Evolutionary conservation across 1,140 invertebrate species (phyloP).

Genomic region (Hesperophylax magnus): DNA sequence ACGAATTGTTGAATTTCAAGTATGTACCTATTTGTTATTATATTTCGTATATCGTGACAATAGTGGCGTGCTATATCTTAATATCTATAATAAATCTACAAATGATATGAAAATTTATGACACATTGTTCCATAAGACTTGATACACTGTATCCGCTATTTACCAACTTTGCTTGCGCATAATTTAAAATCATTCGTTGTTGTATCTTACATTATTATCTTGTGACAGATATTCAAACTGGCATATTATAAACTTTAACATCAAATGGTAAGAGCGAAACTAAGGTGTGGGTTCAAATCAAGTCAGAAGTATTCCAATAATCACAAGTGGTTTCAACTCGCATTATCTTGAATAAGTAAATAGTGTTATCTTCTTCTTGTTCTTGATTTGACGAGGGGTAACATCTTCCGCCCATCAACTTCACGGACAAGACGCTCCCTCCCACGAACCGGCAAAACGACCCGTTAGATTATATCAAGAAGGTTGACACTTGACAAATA

Average conservation of each 20-base stretch:
- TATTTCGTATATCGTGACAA: no score
- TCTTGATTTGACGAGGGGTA: slow-evolving; percentile 28
- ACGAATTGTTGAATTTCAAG: no score
- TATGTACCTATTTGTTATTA: no score
- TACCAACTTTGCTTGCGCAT: neutral
- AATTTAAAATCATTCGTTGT: neutral
- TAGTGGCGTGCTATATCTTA: no score
- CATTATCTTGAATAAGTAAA: slow-evolving; percentile 2
- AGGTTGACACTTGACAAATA: slow-evolving; percentile 39
- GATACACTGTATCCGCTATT: no score
- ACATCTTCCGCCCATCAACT: slow-evolving; percentile 10
- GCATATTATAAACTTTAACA: neutral
- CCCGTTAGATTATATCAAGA: slow-evolving; percentile 30
- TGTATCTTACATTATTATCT: neutral
- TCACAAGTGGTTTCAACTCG: neutral
- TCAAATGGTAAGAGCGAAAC: neutral
- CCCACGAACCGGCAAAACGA: neutral
- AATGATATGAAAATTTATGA: no score
- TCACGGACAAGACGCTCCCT: slow-evolving; percentile 12
- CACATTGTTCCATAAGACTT: no score
- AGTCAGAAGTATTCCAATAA: neutral
- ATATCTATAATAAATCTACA: no score
- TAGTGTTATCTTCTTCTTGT: slow-evolving; percentile 29
- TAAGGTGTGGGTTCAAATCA: neutral
- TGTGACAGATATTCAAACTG: neutral